These are phyloP conservation scores for Bombus fervidus DNA, from an alignment of 1,140 invertebrate species.

Conservation along the genomic window DNA sequence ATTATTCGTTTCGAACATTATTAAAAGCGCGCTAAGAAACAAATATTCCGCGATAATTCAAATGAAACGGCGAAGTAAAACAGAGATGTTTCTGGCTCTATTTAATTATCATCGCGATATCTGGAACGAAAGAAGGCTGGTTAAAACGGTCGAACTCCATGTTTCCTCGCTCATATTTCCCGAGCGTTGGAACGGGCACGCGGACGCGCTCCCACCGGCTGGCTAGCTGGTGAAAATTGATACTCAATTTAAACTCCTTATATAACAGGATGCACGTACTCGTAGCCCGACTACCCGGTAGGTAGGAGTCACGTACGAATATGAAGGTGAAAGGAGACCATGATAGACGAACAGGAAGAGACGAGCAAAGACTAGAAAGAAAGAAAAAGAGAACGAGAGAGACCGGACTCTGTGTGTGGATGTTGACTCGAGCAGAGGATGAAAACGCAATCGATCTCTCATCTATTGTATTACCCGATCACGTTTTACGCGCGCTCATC, in stretches of 20 bases:
- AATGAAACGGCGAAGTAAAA: background rate
- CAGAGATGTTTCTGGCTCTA: no score
- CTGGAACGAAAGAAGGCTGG: no score
- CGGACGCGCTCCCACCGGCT: constrained; percentile 25
- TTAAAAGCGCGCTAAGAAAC: background rate
- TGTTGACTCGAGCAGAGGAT: constrained; percentile 45
- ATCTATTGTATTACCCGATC: constrained; percentile 71
- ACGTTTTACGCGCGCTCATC: constrained; percentile 67
- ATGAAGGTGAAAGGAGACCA: constrained; percentile 64
- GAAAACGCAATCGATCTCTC: constrained; percentile 68
- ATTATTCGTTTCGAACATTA: no score
- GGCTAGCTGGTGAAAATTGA: constrained; percentile 64
- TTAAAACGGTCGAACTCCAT: background rate
- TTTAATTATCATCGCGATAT: no score
- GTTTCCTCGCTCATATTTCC: background rate
- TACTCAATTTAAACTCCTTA: constrained; percentile 69
- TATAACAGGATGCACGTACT: constrained; percentile 71
- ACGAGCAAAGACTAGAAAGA: background rate
- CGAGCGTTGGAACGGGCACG: constrained; percentile 2
- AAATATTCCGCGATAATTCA: no score
- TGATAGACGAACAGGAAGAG: constrained; percentile 58
- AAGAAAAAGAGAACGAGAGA: background rate
- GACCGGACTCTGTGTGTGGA: background rate
- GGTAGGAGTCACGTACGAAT: constrained; percentile 62
- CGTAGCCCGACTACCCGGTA: constrained; percentile 56